Conservation (phyloP, 2,888 invertebrate species). For the Meteorus colon region DNA sequence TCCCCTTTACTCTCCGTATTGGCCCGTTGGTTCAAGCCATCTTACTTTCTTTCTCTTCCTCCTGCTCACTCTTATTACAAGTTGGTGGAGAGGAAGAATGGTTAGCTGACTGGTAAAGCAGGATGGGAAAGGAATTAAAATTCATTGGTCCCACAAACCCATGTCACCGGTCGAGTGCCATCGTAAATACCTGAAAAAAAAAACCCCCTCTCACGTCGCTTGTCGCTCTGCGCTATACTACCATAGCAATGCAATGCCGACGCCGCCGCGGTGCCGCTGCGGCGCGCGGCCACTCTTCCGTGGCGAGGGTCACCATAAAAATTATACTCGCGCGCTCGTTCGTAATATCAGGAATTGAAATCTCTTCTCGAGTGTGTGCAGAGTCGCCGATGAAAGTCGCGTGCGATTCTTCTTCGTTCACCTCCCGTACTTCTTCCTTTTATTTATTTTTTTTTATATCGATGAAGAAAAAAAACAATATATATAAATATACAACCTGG, state of each 20-base stretch:
- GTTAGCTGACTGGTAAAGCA: constrained; percentile 48
- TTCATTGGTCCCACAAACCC: constrained; percentile 72
- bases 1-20: constrained; percentile 25
- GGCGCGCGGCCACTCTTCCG: constrained; percentile 47
- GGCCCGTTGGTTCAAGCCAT: constrained; percentile 37
- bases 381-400: constrained; percentile 38
- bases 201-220: constrained; percentile 34
- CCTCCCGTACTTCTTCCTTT: constrained; percentile 28
- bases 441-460: constrained; percentile 25
- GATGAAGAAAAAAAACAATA: background rate
- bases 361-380: constrained; percentile 45
- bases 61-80: constrained; percentile 5
- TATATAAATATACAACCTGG: background rate
- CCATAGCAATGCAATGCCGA: constrained; percentile 34
- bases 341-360: constrained; percentile 59
- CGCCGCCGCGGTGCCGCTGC: constrained; percentile 22
- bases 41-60: constrained; percentile 33
- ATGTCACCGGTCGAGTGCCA: constrained; percentile 71
- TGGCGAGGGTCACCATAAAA: constrained; percentile 64
- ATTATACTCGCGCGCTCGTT: constrained; percentile 62
- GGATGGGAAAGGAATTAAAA: constrained; percentile 68
- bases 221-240: constrained; percentile 29
- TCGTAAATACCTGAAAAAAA: constrained; percentile 70
- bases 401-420: constrained; percentile 35
- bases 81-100: constrained; percentile 53